phyloP scores from a whole-genome alignment of 2,113 vertebrate species.

The Nestor notabilis region DNA sequence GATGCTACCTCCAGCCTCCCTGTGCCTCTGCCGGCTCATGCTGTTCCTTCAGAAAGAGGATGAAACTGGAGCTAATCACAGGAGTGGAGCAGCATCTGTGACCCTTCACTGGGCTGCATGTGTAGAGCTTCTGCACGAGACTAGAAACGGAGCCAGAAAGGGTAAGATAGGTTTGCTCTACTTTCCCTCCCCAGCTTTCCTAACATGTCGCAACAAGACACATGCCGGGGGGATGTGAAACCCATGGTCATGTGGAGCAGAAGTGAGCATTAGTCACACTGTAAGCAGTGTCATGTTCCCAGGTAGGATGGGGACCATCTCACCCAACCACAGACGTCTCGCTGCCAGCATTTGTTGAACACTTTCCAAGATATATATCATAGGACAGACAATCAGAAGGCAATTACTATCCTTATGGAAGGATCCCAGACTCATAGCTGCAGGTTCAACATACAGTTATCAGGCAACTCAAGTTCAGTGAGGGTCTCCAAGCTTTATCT shows the following conservation, averaged over 20 bases:
- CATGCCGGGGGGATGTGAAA: background rate
- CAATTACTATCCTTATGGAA: background rate
- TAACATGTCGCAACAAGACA: background rate
- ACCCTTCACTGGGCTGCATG: background rate
- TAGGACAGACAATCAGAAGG: background rate
- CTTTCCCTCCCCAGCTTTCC: background rate
- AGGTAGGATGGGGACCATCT: background rate
- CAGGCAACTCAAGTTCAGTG: accelerated
- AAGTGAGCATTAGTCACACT: background rate
- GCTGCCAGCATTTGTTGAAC: background rate
- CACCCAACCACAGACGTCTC: background rate
- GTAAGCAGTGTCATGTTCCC: background rate
- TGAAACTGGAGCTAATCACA: background rate
- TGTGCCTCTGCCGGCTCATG: background rate
- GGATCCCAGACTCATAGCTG: background rate
- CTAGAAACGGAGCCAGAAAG: background rate
- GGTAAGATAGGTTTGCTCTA: background rate
- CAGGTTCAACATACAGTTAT: background rate
- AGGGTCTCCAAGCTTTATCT: background rate
- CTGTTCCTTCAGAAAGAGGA: background rate
- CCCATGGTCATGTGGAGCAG: accelerated
- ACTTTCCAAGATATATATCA: background rate
- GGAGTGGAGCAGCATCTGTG: background rate
- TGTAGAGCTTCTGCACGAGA: background rate
- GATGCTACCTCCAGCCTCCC: background rate